Base-by-base conservation (phyloP, 2,888 invertebrate species). In the Eupithecia insigniata region DNA sequence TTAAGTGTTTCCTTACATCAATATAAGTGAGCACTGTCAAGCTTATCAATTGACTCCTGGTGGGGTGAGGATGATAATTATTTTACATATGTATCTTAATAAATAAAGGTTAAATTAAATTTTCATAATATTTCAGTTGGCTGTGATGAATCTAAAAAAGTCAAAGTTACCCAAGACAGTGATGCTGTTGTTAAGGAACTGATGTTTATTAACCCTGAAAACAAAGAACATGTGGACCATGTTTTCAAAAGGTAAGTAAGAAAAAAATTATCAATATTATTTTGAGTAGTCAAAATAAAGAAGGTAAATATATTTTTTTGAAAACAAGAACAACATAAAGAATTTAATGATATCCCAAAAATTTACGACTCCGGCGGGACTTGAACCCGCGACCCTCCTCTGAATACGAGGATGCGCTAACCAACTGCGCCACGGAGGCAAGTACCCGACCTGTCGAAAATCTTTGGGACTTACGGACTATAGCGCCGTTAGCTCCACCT, bases 201-300 rank as follows among this genome's bases (percentile, higher is more conserved):
- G 22, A 70, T 80, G 66, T 83, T 83, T 55, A 76, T 86, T 32
- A 77, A 88, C 70, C 76, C 85, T 10, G 84, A 88, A 26, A 86
- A 88, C 2, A 75, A 87, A 0, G 68, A 85, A n/a, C 87, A 90
- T 39, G 83, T 90, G 0, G 81, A 90, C 22, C 79, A 83, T 61
- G 82, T 85, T 3, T 91, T 92, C 74, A 78, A 83, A 7, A 79
- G 79, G 91, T 91, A 84, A 73, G 83, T 81, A 22, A n/a, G 18
- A 43, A 18, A 18, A n/a, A 46, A 3, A 10, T 22, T 10, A 22
- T 51, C 6, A 43, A 51, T 51, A 51, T 2, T 51, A 10, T 51
- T 46, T 30, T 30, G 30, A 30, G 30, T 30, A 30, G 30, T 30
- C 30, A 5, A 30, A 34, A 34, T 7, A 10, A 34, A 34, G 34